Evolutionary conservation across 2,888 invertebrate genomes (phyloP), one percentile per base, ranked within the genome.

Genomic region (Quadriops clusia): DNA sequence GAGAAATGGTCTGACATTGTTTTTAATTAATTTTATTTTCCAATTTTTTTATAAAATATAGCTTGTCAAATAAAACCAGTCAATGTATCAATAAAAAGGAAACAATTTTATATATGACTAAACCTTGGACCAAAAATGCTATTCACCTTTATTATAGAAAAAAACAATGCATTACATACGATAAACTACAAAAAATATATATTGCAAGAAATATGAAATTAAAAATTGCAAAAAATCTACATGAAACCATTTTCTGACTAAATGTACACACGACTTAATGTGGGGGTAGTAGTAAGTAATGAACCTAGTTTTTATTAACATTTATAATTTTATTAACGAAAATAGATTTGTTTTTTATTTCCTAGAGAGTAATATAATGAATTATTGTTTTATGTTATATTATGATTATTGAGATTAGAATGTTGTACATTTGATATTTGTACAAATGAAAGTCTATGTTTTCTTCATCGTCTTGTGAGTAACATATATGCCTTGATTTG

Each of bases 401-500:
- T 22, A 11, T 22, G 11, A 7, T 22, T 22, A 22, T 10, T 42
- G 39, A 39, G 35, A 36, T 43, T 42, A 43, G 43, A 44, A 36
- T 40, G 39, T 41, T 47, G 47, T 50, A 49, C 47, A 48, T 46
- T 47, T 42, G 44, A 46, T 39, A 46, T 41, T 44, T 50, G 50
- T 45, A 45, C 41, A 43, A 43, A n/a, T n/a, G n/a, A n/a, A n/a
- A 40, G 38, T 43, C 34, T 38, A 34, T 40, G 39, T 49, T 47
- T 44, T 46, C 46, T 45, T 52, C 49, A 44, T 45, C 53, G 51
- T 54, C 51, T 49, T 54, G 53, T 54, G 51, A 51, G 46, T 48
- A 37, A 50, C 46, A 50, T 50, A 43, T 44, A 53, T 51, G 54
- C 54, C 54, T 54, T 54, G 53, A 53, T 50, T 54, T 54, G 53